Evolutionary conservation across 2,888 invertebrate species (phyloP), one percentile per base, ranked within the genome.

Genomic region (Dasypogon diadema): DNA sequence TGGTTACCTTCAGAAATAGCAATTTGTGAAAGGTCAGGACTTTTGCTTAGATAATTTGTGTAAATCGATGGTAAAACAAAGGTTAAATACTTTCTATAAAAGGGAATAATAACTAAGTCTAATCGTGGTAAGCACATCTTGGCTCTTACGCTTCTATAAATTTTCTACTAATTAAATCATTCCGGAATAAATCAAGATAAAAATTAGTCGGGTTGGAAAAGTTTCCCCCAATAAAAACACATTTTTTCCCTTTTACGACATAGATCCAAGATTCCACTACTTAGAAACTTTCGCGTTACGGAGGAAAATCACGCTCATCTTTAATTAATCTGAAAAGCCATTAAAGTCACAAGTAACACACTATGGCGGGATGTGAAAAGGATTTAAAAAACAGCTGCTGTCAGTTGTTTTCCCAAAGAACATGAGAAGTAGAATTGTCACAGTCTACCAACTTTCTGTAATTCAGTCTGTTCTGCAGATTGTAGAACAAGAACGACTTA

Each of bases 91-190:
- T n/a, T n/a, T n/a, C n/a, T n/a, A n/a, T n/a, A n/a, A n/a, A n/a
- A n/a, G n/a, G n/a, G n/a, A n/a, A n/a, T n/a, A n/a, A n/a, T n/a
- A n/a, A n/a, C n/a, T n/a, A n/a, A n/a, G n/a, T n/a, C 56, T 80
- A 75, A 78, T 79, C 60, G 68, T 79, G 77, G 81, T 80, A 77
- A 75, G 76, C 72, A 12, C 3, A 6, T 12, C 12, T 2, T 42
- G 12, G 3, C 30, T 30, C 8, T 30, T 30, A n/a, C 30, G 8
- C 30, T 30, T 30, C 30, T 8, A 8, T 8, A 30, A 30, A 30
- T 8, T 30, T 30, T 1, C 6, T 3, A 42, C 42, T 42, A 6
- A 42, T 42, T 42, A 42, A 42, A 42, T 42, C 42, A 12, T 42
- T 12, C 42, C 42, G n/a, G n/a, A 42, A 42, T 12, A n/a, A 42